Conservation (phyloP, 1,140 invertebrate species). For the Arctopsyche grandis region DNA sequence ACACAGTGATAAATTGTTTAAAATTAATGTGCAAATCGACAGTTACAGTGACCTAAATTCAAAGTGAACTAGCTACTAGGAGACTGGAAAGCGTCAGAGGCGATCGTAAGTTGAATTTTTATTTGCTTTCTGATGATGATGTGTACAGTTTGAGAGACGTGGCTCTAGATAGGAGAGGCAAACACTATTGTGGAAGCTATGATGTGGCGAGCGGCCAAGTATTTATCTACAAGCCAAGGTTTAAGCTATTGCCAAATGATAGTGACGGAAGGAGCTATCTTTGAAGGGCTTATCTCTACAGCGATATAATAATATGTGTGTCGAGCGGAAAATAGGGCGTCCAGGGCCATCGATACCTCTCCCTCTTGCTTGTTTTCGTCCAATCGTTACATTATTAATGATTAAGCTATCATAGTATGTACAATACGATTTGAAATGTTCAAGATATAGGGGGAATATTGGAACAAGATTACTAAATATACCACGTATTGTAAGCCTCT, state of each 20-base stretch:
- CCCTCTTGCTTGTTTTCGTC: no score
- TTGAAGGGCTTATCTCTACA: slow-evolving; percentile 6
- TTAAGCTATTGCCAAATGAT: slow-evolving; percentile 26
- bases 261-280: slow-evolving; percentile 28
- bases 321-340: slow-evolving; percentile 6
- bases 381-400: not conserved
- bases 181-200: slow-evolving; percentile 23
- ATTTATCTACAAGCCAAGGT: slow-evolving; percentile 30
- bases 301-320: not conserved
- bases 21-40: not conserved
- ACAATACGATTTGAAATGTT: not conserved
- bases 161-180: not conserved
- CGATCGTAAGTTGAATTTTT: not conserved
- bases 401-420: not conserved
- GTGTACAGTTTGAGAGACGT: not conserved
- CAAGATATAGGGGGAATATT: not conserved
- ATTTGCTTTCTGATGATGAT: not conserved
- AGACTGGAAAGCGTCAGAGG: not conserved
- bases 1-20: slow-evolving; percentile 3
- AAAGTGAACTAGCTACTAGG: not conserved
- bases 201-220: slow-evolving; percentile 16
- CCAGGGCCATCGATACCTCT: not conserved
- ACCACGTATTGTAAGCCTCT: no score
- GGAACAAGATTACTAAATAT: no score
- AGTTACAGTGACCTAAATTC: not conserved